Evolutionary conservation across 2,113 vertebrate genomes (phyloP), one percentile per base, ranked within the genome.

Genomic region (Apistogramma diplotaenia): DNA sequence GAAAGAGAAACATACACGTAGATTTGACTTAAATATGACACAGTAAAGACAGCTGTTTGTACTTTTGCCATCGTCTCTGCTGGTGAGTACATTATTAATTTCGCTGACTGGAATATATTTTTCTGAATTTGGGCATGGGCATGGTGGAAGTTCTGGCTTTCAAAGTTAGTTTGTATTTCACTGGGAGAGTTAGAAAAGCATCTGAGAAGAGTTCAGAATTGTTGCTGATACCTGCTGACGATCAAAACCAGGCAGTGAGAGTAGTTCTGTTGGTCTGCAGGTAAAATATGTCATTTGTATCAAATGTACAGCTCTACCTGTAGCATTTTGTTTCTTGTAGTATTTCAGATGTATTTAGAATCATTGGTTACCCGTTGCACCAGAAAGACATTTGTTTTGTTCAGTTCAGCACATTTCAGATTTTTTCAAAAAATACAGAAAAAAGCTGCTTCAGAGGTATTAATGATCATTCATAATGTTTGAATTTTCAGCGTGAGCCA

Each of bases 11-110:
- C 11, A 70, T 70, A 73, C 2, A 33, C 43, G 11, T 23, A 51
- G 27, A 54, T n/a, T 27, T 75, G 33, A 61, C 55, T 74, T 43
- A 7, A 27, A 23, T 11, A 51, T n/a, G 4, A 53, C 54, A 56
- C 46, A 61, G 54, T 53, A 37, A 61, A 84, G 54, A 37, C 40
- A 6, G 8, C n/a, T 55, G 21, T 56, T 81, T 75, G 79, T 43
- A 27, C 49, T 37, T 11, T 31, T 15, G 35, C 6, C 57, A 23
- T 57, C 60, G 53, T 79, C 37, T 76, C 76, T 83, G 49, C 72
- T 86, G 78, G 92, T 93, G 81, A 93, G 92, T 86, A 4, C n/a
- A n/a, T 60, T 25, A 31, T 73, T 59, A 67, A 31, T 21, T 53
- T 82, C 10, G 46, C 4, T 51, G n/a, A 60, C n/a, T 59, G 8